Evolutionary conservation across 2,113 vertebrate species (phyloP), one percentile per base, ranked within the genome.

Genomic region (Suricata suricatta): DNA sequence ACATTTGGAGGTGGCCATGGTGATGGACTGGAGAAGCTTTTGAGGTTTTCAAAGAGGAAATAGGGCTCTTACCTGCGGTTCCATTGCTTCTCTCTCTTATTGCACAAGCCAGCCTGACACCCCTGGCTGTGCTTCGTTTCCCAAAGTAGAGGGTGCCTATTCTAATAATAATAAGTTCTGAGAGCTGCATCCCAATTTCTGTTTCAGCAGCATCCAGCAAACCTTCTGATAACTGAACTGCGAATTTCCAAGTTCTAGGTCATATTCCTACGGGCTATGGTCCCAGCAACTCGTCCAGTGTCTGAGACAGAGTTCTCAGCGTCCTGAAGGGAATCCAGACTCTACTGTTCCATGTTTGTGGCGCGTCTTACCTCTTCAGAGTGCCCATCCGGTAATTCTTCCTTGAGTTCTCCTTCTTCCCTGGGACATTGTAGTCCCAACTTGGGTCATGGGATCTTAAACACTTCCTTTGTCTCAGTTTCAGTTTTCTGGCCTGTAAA

Each of bases 31-130:
- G 27, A 92, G 69, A 95, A 21, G 44, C 41, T 76, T 93, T 88
- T 93, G 60, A 95, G 72, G 92, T 60, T 91, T 96, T 81, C 66
- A 68, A 47, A 68, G n/a, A 96, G 93, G 86, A 93, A 93, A 69
- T 38, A 8, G 35, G 74, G 86, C 35, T 95, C 87, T 84, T 84
- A 63, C 33, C 68, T 41, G 77, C 87, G 90, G 83, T 92, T 38
- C 81, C 81, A 41, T 8, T 93, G 52, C 35, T 71, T 87, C 64
- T 69, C 35, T 63, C 71, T 91, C 12, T 90, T 27, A 47, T 13
- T 82, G 41, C 63, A 33, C 19, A 23, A 66, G 64, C 16, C 74
- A 80, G 17, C 25, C 60, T 1, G 3, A 31, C 35, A 11, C 50
- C 27, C 44, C 47, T 16, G 15, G 23, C n/a, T 88, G 80, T 52